Evolutionary conservation across 2,797 vertebrate genomes (phyloP).

Genomic region (Onychomys torridus): DNA sequence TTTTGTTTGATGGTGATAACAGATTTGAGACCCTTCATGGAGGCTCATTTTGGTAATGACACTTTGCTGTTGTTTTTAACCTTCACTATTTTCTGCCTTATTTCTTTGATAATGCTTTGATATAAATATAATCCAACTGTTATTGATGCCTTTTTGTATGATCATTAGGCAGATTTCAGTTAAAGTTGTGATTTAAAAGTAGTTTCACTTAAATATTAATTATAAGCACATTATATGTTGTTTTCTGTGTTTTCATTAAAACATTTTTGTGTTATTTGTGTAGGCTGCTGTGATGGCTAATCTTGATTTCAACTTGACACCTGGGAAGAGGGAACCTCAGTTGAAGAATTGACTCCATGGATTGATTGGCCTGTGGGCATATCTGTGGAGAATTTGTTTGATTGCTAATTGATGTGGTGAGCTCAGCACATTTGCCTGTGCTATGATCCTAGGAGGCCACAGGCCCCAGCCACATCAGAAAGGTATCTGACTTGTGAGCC

Average conservation of each 20-base stretch:
- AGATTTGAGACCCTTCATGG: neutral
- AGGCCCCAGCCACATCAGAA: neutral
- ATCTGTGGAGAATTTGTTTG: neutral
- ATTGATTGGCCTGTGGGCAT: neutral
- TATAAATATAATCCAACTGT: neutral
- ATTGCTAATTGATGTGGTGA: neutral
- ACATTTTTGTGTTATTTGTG: neutral
- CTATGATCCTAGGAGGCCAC: neutral
- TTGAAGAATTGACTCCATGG: neutral
- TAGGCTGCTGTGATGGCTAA: neutral
- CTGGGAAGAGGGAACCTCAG: neutral
- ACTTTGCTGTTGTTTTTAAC: neutral
- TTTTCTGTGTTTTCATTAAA: slow-evolving; percentile 43
- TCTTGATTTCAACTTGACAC: neutral
- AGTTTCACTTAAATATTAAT: slow-evolving; percentile 49
- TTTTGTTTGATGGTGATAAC: slow-evolving; percentile 15
- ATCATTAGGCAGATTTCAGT: slow-evolving; percentile 30
- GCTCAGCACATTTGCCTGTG: neutral
- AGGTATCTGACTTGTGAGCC: neutral
- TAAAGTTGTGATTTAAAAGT: slow-evolving; percentile 42
- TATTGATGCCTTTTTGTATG: slow-evolving; percentile 28
- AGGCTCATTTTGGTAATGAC: neutral
- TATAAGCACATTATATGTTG: slow-evolving; percentile 1
- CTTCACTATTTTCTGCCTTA: slow-evolving; percentile 1
- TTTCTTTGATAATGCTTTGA: slow-evolving; percentile 27